Conservation (phyloP, 2,888 invertebrate genomes). For the Drosophila seclusa region DNA sequence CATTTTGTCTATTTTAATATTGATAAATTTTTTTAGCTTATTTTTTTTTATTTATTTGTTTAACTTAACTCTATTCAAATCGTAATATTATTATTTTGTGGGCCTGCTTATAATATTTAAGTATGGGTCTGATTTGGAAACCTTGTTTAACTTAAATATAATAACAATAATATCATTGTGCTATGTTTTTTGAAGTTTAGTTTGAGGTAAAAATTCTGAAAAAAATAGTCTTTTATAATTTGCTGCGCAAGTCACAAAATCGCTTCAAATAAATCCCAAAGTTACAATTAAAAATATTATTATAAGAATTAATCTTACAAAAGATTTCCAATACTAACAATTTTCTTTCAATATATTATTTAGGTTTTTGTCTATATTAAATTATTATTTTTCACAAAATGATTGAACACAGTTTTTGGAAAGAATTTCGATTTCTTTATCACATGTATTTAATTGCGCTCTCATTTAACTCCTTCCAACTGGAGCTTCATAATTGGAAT, state of each 20-base stretch:
- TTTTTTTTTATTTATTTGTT: not conserved
- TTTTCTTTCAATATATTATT: not conserved
- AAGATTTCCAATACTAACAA: not conserved
- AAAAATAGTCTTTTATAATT: not conserved
- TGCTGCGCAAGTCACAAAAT: not conserved
- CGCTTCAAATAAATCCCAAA: not conserved
- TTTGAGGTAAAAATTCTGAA: not conserved
- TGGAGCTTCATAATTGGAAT: not conserved
- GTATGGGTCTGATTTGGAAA: not conserved
- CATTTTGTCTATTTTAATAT: not conserved
- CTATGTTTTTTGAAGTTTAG: not conserved
- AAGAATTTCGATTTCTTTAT: not conserved
- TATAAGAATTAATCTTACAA: not conserved
- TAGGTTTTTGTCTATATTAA: not conserved
- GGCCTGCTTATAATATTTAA: no score
- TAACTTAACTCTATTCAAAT: not conserved
- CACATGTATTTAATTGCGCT: not conserved
- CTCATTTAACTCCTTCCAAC: constrained; percentile 4
- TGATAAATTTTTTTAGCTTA: not conserved
- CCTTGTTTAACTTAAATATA: not conserved
- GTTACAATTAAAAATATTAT: not conserved
- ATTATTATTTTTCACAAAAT: not conserved
- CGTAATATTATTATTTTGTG: not conserved
- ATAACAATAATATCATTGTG: not conserved
- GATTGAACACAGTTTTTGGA: not conserved